These are phyloP conservation scores for Physocephala rufipes DNA, from an alignment of 2,888 invertebrate species.

Conservation along the genomic window DNA sequence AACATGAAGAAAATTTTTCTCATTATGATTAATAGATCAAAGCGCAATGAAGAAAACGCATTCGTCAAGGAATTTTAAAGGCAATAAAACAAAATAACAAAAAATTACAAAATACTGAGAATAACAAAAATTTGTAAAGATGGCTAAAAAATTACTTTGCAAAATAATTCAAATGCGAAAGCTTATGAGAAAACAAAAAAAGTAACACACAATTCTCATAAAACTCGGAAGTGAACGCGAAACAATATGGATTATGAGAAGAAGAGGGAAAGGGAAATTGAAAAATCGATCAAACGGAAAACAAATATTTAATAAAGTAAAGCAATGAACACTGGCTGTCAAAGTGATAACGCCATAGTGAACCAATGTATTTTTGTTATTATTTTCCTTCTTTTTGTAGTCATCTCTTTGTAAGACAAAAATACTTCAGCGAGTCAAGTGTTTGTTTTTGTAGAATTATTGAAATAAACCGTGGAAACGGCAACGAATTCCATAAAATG, in stretches of 20 bases:
- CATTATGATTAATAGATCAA: constrained; percentile 50
- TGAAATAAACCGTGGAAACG: constrained; percentile 8
- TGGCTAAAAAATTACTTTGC: constrained; percentile 48
- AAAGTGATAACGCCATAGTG: constrained; percentile 44
- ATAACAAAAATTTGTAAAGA: constrained; percentile 49
- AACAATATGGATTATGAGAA: neutral
- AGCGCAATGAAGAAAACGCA: constrained; percentile 42
- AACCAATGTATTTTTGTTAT: constrained; percentile 29
- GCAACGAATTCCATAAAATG: constrained; percentile 7
- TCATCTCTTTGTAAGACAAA: neutral
- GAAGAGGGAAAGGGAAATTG: neutral
- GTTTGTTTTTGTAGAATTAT: constrained; percentile 2
- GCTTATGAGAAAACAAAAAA: constrained; percentile 32
- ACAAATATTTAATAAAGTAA: constrained; percentile 48
- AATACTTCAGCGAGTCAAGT: constrained; percentile 6
- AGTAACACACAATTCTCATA: neutral
- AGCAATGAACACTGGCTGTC: constrained; percentile 42
- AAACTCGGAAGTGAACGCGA: no score
- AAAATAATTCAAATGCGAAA: constrained; percentile 29
- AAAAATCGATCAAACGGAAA: constrained; percentile 48
- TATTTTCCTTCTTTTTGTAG: constrained; percentile 18
- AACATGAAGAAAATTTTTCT: constrained; percentile 37
- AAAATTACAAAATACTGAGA: neutral
- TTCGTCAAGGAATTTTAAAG: constrained; percentile 50
- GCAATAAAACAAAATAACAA: constrained; percentile 47